Evolutionary conservation across 1,140 invertebrate species (phyloP), one percentile per base, ranked within the genome.

Genomic region (Trichomalopsis sarcophagae): DNA sequence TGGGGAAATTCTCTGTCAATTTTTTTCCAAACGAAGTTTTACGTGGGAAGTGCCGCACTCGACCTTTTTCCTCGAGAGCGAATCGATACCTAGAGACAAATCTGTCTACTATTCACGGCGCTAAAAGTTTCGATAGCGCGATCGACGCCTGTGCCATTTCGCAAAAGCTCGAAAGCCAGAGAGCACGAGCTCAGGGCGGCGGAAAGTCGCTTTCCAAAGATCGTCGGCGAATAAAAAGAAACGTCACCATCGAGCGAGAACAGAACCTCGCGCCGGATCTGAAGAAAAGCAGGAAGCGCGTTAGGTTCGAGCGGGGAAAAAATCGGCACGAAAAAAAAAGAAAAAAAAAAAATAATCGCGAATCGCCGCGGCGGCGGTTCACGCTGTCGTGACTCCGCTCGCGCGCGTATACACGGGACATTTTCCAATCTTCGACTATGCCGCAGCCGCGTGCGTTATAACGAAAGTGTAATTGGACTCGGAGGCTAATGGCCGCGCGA

Each of bases 241-340:
- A 33, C 40, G 68, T 33, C 55, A 23, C 23, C 17, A 62, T 40
- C 4, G 4, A 40, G n/a, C 4, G 23, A 30, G n/a, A 27, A 27
- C 27, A 27, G 27, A 27, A 27, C 62, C 55, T 62, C 17, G 9
- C 23, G 13, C 40, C 68, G 84, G 68, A 84, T 62, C 78, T 66
- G 78, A 80, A 84, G 78, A 84, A 84, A 84, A 81, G 71, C 84
- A 80, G 77, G 84, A 84, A 80, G 36, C 69, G 50, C 84, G 76
- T 73, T 73, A 23, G 9, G 9, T 9, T 33, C 4, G 33, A 7
- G 1, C 44, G n/a, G 27, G 33, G 17, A 33, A 68, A 68, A 68
- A 66, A 7, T 62, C 17, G 23, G 62, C 0, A 17, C 27, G 30
- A 23, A 44, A 21, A 50, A 78, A 44, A 21, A 7, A 44, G n/a